Evolutionary conservation across 2,888 invertebrate genomes (phyloP).

Genomic region (Pycnomerus fuliginosus): DNA sequence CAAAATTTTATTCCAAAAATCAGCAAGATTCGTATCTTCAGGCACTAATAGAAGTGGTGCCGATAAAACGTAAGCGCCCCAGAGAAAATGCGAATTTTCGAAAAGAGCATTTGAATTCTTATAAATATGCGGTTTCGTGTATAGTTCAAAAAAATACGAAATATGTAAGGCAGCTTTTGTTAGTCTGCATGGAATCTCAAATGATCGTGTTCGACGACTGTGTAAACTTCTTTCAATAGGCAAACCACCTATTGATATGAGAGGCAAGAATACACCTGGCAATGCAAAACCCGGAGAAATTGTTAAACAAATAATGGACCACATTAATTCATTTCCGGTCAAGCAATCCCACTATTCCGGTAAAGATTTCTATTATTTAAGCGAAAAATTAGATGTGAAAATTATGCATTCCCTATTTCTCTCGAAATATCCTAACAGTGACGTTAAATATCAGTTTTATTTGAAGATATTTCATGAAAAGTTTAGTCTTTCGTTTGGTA

Average conservation of each 20-base stretch:
- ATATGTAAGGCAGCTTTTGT: background rate
- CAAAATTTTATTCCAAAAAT: no score
- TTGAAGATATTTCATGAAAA: slow-evolving; percentile 25
- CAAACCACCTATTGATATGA: background rate
- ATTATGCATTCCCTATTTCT: background rate
- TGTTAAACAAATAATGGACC: background rate
- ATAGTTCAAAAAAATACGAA: background rate
- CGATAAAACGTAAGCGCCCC: no score
- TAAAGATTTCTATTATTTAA: background rate
- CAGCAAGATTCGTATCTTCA: no score
- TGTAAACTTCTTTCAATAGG: background rate
- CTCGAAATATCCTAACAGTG: background rate
- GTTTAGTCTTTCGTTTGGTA: slow-evolving; percentile 21
- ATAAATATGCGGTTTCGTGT: no score
- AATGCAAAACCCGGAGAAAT: background rate
- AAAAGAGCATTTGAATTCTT: no score
- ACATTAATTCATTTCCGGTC: background rate
- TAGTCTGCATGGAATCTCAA: background rate
- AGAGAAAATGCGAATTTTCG: no score
- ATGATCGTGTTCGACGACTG: background rate
- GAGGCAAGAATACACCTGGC: background rate
- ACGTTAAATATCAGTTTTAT: slow-evolving; percentile 24
- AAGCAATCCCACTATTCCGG: background rate
- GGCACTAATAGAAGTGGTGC: no score
- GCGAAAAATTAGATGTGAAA: background rate